Percentiles rank a stretch among this genome's conserved stretches.
phyloP scores from a whole-genome alignment of 2,113 vertebrate species.

The Mionectes macconnelli region DNA sequence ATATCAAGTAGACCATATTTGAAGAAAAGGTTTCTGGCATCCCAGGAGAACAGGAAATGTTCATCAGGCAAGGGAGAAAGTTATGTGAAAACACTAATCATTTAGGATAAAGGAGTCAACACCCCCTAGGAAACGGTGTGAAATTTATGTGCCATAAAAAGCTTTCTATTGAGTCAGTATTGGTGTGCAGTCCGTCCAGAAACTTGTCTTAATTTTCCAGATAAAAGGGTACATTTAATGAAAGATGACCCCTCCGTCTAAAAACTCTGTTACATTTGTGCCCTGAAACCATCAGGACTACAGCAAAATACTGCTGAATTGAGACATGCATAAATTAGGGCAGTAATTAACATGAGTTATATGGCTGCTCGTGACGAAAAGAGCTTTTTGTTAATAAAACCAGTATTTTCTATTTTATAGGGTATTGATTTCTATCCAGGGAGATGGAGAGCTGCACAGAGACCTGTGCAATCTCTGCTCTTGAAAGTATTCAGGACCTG shows the following conservation, averaged over 20 bases:
- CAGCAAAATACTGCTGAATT: conserved; percentile 2
- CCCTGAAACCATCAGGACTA: background rate
- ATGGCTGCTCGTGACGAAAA: background rate
- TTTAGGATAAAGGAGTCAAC: background rate
- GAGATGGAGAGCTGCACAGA: background rate
- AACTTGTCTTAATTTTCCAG: conserved; percentile 4
- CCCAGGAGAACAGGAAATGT: background rate
- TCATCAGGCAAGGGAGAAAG: background rate
- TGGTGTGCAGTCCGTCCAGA: background rate
- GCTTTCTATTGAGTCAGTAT: background rate
- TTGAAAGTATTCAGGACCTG: background rate
- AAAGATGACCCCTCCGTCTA: background rate
- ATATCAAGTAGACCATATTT: background rate
- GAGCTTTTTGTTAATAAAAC: conserved; percentile 2
- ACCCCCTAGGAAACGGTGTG: background rate
- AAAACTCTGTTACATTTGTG: background rate
- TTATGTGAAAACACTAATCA: background rate
- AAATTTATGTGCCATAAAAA: background rate
- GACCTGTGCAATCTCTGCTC: background rate
- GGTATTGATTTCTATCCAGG: background rate
- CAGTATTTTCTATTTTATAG: background rate
- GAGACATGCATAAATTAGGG: background rate
- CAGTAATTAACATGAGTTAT: background rate
- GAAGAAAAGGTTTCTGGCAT: background rate
- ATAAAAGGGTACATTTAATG: background rate